Evolutionary conservation across 2,888 invertebrate species (phyloP).

Genomic region (Noctua janthina): DNA sequence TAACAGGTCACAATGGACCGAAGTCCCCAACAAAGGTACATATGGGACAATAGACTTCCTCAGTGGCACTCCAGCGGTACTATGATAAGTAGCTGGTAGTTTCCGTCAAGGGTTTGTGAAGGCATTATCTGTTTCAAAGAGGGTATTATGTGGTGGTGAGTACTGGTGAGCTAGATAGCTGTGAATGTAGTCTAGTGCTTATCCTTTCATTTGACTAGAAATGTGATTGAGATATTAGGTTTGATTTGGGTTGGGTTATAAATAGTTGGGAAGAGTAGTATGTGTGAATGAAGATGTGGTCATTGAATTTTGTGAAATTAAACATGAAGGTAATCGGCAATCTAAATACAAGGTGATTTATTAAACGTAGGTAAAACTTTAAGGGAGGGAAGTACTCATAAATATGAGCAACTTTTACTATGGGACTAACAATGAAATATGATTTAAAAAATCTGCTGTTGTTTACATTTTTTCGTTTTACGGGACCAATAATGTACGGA

Average conservation of each 20-base stretch:
- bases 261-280: neutral
- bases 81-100: constrained; percentile 36
- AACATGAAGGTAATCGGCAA: too few relatives aligned
- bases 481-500: too few relatives aligned
- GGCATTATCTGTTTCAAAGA: constrained; percentile 38
- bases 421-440: too few relatives aligned
- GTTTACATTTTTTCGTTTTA: too few relatives aligned
- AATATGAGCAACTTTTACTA: too few relatives aligned
- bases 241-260: neutral
- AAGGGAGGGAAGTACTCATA: too few relatives aligned
- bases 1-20: constrained; percentile 35
- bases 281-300: neutral
- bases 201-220: neutral
- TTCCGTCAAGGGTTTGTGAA: constrained; percentile 46
- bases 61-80: constrained; percentile 22
- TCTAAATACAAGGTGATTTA: too few relatives aligned
- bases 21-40: constrained; percentile 35
- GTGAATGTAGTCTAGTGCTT: constrained; percentile 4
- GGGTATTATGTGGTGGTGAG: constrained; percentile 27
- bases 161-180: constrained; percentile 17
- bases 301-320: too few relatives aligned
- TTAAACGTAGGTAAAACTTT: too few relatives aligned
- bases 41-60: constrained; percentile 52
- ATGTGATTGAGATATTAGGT: neutral
- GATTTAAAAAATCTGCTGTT: too few relatives aligned